Evolutionary conservation across 2,797 vertebrate genomes (phyloP), one percentile per base, ranked within the genome.

Genomic region (Protonibea diacanthus): DNA sequence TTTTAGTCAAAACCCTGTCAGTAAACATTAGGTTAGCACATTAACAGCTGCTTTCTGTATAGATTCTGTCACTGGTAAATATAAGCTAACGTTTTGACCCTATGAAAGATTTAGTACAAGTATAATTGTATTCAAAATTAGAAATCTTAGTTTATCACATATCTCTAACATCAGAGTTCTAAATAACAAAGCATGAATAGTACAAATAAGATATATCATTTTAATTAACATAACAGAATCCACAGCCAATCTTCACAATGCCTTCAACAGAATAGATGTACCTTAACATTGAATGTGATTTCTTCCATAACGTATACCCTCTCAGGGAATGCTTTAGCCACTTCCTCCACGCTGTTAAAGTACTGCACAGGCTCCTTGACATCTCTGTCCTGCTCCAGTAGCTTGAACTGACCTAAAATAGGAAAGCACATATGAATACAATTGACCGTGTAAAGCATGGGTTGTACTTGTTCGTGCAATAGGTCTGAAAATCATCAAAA

Each of bases 251-350:
- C 7, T 45, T 2, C 17, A 47, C 2, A 66, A 71, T 66, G 9
- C 0, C 4, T 10, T 45, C 3, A 25, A 8, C 0, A 29, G 10
- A 49, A 55, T 29, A 79, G 80, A 91, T 77, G 82, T 94, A 99
- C 98, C 98, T 99, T 99, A 91, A 99, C 98, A 74, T 99, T 99
- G 93, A 99, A 99, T 33, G 96, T 97, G 90, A 99, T 99, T 93
- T 99, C 98, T 94, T 99, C 98, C 98, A 99, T 99, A 95, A 99
- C 98, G 85, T 99, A 99, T 58, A 99, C 98, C 81, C 98, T 96
- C 72, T 99, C 98, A 86, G 98, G 98, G 95, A 99, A 99, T 48
- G 98, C 98, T 95, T 99, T 99, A 76, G 98, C 98, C 95, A 99
- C 98, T 94, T 99, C 98, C 94, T 99, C 98, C 96, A 99, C 98